Evolutionary conservation across 1,140 invertebrate species (phyloP), one percentile per base, ranked within the genome.

Genomic region (Heliconius congener): DNA sequence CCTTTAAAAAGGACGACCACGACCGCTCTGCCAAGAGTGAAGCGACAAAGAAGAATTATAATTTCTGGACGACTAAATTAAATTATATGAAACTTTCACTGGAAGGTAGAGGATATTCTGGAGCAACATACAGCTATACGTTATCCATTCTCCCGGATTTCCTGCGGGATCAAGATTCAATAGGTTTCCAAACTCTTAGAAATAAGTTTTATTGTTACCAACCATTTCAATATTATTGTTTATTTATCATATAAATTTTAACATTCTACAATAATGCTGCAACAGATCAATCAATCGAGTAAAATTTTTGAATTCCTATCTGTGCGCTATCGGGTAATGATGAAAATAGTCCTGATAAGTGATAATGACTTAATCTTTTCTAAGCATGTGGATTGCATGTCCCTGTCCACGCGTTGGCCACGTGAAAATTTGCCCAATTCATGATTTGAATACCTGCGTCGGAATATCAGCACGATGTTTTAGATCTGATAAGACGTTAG

Each of bases 371-470:
- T 66, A 66, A 66, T 27, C 60, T 66, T 27, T 66, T n/a, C 60
- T 66, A 66, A 66, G 9, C 60, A 66, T 66, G 60, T 30, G 60
- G 27, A 30, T 11, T 66, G 60, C 60, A 66, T 66, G 60, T 66
- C 27, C 27, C 27, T 11, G 23, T 30, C 8, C 60, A 66, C 13
- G 60, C 60, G 27, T 16, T 30, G 27, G 60, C 11, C 27, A 66
- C 60, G 60, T 66, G 60, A 66, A 66, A 66, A 16, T 3, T 30
- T 66, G 60, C 13, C 27, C 60, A 66, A 66, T 66, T 66, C 23
- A 27, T 5, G 60, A 66, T 30, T 66, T 66, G 23, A 27, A 66
- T 30, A 30, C 27, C 1, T 66, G 60, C 23, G 11, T 30, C 13
- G 60, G 30, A 30, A 66, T 30, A 66, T 27, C 11, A n/a, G 60